Base-by-base conservation (phyloP, 1,140 invertebrate species). In the Nasonia giraulti region DNA sequence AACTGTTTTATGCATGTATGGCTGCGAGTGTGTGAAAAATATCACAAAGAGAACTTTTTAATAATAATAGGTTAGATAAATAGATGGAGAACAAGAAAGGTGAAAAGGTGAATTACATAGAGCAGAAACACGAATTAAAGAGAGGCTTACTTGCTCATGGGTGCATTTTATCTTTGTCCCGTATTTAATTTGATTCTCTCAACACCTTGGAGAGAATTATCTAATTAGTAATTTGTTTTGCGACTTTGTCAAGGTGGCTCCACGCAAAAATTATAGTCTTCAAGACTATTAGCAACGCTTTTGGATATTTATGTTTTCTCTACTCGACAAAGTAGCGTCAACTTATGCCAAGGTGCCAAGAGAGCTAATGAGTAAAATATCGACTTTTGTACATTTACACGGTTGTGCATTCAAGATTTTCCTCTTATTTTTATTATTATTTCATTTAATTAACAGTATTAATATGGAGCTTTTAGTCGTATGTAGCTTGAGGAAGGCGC, bases 401-500 rank as follows among this genome's bases (percentile, higher is more conserved):
- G 2, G 55, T 20, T n/a, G 17, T 20, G 55, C 55, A 62, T 4
- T 20, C 17, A n/a, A 55, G 50, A 14, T 55, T 5, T 55, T 7
- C 40, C 40, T 17, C 50, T 55, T 55, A 55, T 55, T 55, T 14
- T 31, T 71, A 71, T n/a, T n/a, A 71, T 31, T 71, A 55, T 55
- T 55, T 55, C 3, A 20, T 55, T 55, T 4, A 44, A 44, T 17
- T 69, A 27, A 69, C 23, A 8, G 27, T 69, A 69, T 27, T 33
- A 71, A 71, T 17, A 7, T 31, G 69, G 27, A 71, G 69, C 23
- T 31, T 62, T 62, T 27, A 71, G 27, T 27, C 12, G 69, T 33
- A 23, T 33, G 69, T 33, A 71, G 31, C 23, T 71, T 69, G 40
- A 62, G 47, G 7, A 76, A 76, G 71, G 81, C 73, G 73, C 80